Conservation (phyloP, 2,888 invertebrate genomes). For the Clitarchus hookeri region DNA sequence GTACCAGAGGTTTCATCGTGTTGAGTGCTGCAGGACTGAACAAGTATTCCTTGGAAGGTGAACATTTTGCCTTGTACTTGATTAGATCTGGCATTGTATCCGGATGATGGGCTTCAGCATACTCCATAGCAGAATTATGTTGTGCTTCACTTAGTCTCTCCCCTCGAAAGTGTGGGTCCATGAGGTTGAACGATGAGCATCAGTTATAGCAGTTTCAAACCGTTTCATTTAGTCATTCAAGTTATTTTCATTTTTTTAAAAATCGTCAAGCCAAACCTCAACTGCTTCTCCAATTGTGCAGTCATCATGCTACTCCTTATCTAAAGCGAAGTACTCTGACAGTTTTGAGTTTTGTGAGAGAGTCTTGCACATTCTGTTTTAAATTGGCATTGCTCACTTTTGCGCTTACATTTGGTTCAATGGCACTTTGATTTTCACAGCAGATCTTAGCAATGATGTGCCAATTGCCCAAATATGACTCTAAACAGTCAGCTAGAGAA, state of each 20-base stretch:
- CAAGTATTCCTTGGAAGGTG: conserved; percentile 26
- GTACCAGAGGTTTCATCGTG: conserved; percentile 18
- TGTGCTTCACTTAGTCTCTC: conserved; percentile 2
- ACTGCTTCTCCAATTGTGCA: not conserved
- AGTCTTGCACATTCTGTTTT: conserved; percentile 16
- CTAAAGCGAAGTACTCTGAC: not conserved
- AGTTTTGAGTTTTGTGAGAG: conserved; percentile 11
- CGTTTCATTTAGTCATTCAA: too few relatives aligned
- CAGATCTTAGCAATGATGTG: conserved; percentile 17
- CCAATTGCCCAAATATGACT: conserved; percentile 26
- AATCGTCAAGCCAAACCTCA: not conserved
- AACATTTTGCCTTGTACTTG: conserved; percentile 20
- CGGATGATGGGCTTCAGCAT: not conserved
- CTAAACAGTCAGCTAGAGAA: not conserved
- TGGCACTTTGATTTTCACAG: not conserved
- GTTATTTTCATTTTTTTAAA: not conserved
- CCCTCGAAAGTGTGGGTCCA: conserved; percentile 4
- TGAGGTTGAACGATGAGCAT: not conserved
- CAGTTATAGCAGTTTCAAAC: not conserved
- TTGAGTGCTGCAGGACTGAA: not conserved
- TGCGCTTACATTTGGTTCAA: conserved; percentile 17
- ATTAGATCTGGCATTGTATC: conserved; percentile 15
- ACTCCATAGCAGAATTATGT: conserved; percentile 24
- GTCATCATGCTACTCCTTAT: conserved; percentile 5
- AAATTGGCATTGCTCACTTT: conserved; percentile 22